Conservation (phyloP, 2,797 vertebrate genomes). For the Hozukius guyotensis region DNA sequence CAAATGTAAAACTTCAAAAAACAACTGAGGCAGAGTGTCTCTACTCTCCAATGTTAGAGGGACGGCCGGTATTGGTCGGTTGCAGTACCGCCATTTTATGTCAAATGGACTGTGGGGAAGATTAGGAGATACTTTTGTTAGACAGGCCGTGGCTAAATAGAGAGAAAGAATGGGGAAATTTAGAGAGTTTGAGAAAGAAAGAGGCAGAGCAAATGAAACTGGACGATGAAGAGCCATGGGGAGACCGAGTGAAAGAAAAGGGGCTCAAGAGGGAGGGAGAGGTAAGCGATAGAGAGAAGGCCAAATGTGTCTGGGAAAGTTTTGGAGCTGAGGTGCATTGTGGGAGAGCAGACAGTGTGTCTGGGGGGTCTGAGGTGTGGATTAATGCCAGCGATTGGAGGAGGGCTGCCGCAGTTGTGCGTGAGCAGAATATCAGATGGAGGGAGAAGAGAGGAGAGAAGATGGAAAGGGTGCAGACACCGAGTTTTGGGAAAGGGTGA, state of each 20-base stretch:
- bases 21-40: background rate
- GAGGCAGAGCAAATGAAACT: conserved; percentile 66
- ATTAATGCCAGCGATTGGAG: conserved; percentile 93
- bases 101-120: conserved; percentile 65
- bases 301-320: conserved; percentile 83
- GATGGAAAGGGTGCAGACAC: conserved; percentile 65
- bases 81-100: conserved; percentile 57
- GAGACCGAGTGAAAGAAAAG: conserved; percentile 63
- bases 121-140: conserved; percentile 72
- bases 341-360: conserved; percentile 84
- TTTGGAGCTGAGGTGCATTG: conserved; percentile 84
- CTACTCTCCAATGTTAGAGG: background rate
- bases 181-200: conserved; percentile 67
- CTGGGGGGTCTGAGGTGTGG: conserved; percentile 88
- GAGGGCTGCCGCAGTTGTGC: conserved; percentile 90
- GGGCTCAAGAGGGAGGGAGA: conserved; percentile 67
- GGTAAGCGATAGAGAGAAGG: conserved; percentile 67
- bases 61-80: conserved; percentile 22
- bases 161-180: conserved; percentile 64
- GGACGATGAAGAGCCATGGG: conserved; percentile 60
- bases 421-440: conserved; percentile 91
- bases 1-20: conserved; percentile 22
- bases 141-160: conserved; percentile 56
- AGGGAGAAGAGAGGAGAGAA: conserved; percentile 68
- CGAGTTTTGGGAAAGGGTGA: conserved; percentile 48